Percentiles rank a stretch among this genome's conserved stretches.
Evolutionary conservation across 2,888 invertebrate genomes (phyloP).

Genomic region (Uropetala carovei): DNA sequence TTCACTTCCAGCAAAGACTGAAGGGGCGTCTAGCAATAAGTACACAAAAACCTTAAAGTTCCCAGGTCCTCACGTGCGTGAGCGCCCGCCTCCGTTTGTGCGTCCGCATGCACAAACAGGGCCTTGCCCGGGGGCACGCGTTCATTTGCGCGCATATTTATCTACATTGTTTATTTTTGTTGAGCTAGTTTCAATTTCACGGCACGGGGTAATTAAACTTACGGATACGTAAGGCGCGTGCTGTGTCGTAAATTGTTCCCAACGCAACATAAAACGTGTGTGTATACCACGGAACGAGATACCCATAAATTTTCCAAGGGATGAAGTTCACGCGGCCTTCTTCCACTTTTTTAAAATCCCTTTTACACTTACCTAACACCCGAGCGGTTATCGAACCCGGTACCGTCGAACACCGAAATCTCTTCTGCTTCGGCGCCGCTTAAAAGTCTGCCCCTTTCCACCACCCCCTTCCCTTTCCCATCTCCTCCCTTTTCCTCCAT

Average conservation of each 20-base stretch:
- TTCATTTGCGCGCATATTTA: too few species aligned
- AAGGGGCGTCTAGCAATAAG: too few species aligned
- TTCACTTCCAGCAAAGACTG: too few species aligned
- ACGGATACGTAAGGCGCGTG: neutral
- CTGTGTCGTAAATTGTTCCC: neutral
- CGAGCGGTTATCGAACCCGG: neutral
- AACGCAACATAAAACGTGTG: neutral
- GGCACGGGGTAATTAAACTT: neutral
- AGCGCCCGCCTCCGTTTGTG: too few species aligned
- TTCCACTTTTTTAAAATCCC: neutral
- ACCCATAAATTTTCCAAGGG: neutral
- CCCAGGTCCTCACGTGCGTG: too few species aligned
- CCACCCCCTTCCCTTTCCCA: neutral
- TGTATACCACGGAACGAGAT: neutral
- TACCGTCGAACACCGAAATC: neutral
- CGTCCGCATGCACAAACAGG: too few species aligned
- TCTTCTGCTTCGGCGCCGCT: too few species aligned
- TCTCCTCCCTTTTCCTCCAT: neutral
- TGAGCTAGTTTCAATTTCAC: neutral
- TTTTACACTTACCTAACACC: neutral
- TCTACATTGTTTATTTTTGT: too few species aligned
- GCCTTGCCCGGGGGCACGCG: too few species aligned
- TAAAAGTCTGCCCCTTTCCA: neutral
- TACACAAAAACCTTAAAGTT: too few species aligned
- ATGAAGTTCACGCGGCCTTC: neutral